These are phyloP conservation scores for Dendrocincla fuliginosa DNA, from an alignment of 2,797 vertebrate species.

Conservation along the genomic window DNA sequence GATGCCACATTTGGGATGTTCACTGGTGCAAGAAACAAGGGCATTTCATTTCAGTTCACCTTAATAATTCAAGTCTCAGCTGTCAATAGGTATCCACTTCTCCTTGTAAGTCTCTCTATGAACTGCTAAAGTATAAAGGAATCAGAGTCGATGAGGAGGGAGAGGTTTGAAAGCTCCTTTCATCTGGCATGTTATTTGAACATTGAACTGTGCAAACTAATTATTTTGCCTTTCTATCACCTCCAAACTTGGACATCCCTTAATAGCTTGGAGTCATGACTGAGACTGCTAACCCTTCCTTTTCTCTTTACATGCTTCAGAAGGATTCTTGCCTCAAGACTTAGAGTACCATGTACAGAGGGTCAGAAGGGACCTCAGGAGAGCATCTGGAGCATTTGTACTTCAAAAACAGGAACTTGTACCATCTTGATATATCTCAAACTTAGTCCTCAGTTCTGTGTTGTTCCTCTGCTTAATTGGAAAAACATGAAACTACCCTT, in stretches of 20 bases:
- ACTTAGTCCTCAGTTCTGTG: neutral
- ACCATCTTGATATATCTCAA: neutral
- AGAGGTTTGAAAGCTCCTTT: slow-evolving; percentile 18
- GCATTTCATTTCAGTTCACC: slow-evolving; percentile 36
- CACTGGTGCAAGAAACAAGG: slow-evolving; percentile 53
- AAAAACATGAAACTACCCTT: neutral
- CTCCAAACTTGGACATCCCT: neutral
- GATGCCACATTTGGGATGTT: slow-evolving; percentile 28
- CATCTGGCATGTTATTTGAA: neutral
- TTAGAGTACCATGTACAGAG: accelerated
- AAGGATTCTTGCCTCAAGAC: neutral
- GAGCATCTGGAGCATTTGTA: neutral
- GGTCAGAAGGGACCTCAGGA: neutral
- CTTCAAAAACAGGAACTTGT: neutral
- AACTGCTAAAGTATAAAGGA: slow-evolving; percentile 21
- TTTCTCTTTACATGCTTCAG: accelerated
- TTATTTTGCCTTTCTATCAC: slow-evolving; percentile 2
- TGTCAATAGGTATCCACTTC: slow-evolving; percentile 33
- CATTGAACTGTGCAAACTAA: neutral
- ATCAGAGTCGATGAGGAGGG: neutral
- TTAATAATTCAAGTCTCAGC: slow-evolving; percentile 23
- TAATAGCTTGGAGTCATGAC: neutral
- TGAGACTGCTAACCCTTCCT: neutral
- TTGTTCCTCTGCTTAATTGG: neutral
- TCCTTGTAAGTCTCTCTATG: neutral